phyloP scores from a whole-genome alignment of 2,797 vertebrate species.

The Urophycis tenuis region DNA sequence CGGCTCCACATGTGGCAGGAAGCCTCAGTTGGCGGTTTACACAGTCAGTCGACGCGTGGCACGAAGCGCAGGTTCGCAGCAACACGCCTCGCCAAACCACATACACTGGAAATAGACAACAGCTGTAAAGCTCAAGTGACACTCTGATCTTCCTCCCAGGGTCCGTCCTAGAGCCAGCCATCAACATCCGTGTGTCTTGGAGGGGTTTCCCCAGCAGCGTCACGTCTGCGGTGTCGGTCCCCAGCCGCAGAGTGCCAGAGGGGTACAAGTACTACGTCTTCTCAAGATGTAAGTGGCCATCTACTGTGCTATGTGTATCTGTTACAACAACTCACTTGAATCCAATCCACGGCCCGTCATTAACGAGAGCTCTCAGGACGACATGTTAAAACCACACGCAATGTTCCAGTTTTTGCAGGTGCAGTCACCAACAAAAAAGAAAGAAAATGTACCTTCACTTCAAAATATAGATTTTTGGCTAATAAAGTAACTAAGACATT shows the following conservation, averaged over 20 bases:
- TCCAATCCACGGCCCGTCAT: not conserved
- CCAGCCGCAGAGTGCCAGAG: conserved; percentile 67
- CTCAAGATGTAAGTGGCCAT: conserved; percentile 8
- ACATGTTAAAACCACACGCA: not conserved
- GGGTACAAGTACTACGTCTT: conserved; percentile 86
- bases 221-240: conserved; percentile 81
- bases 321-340: not conserved
- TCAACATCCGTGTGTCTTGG: conserved; percentile 63
- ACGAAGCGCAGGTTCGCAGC: conserved; percentile 58
- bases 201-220: conserved; percentile 62
- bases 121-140: not conserved
- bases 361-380: not conserved
- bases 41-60: conserved; percentile 39
- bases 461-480: not conserved
- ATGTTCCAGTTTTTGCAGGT: not conserved
- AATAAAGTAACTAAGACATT: not conserved
- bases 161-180: conserved; percentile 62
- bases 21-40: conserved; percentile 53
- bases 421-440: not conserved
- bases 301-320: not conserved
- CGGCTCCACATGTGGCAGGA: conserved; percentile 67
- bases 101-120: not conserved
- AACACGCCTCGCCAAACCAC: not conserved
- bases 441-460: not conserved
- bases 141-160: conserved; percentile 34